Evolutionary conservation across 2,888 invertebrate genomes (phyloP), one percentile per base, ranked within the genome.

Genomic region (Plagodis dolabraria): DNA sequence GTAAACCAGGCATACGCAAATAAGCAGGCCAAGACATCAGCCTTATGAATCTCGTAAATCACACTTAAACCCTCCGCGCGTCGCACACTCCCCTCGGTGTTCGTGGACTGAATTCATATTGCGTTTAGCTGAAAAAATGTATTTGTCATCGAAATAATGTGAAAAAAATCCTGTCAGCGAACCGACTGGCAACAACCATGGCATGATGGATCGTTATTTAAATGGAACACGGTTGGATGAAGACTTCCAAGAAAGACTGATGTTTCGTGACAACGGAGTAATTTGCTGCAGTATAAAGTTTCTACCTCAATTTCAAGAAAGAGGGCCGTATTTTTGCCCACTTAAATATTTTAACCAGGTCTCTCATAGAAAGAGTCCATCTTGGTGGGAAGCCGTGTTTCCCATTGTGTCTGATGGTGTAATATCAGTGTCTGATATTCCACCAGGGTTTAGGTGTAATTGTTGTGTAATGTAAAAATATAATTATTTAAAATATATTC

Each of bases 41-140:
- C 76, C 86, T 85, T 86, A 81, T 83, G 82, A 85, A 85, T 82
- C 80, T 80, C 83, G 83, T 90, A 90, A 89, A 91, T 91, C 89
- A 87, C 80, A 86, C 83, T 85, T 88, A 87, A 65, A 86, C 76
- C 77, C 74, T 80, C 76, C 74, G 70, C 73, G 77, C 80, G 79
- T 82, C 77, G 73, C 79, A 77, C 77, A 73, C 73, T 63, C 64
- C 75, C 75, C 12, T 43, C 80, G 76, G 76, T 62, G 79, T 76
- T 76, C 89, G 90, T 88, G 90, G 70, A 73, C 80, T 64, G 89
- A 88, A 90, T 90, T 80, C 80, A 80, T 82, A 85, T 84, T 71
- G 63, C 68, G 64, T 69, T 71, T 68, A 74, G 61, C 70, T 74
- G 64, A 67, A 71, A 72, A 65, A 66, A 68, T 66, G 63, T 67